Conservation (phyloP, 1,140 invertebrate genomes). For the Lepidurus packardi region DNA sequence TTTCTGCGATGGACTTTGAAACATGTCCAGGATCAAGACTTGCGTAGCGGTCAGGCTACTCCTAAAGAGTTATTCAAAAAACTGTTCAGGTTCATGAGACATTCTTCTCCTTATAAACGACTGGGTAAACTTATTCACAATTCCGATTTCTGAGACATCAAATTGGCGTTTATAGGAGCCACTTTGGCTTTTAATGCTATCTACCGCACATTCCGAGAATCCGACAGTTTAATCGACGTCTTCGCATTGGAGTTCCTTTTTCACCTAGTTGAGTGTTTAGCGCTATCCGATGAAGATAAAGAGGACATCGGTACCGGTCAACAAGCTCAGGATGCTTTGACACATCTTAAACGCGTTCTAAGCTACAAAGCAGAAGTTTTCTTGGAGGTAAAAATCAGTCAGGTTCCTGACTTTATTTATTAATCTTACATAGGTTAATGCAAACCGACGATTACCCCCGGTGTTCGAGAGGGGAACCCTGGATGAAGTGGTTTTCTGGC, state of each 20-base stretch:
- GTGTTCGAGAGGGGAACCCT: constrained; percentile 26
- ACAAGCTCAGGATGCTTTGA: constrained; percentile 15
- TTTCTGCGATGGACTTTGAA: constrained; percentile 29
- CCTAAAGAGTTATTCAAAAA: constrained; percentile 30
- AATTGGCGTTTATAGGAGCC: neutral
- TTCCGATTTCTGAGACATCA: neutral
- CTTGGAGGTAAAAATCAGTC: neutral
- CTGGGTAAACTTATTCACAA: neutral
- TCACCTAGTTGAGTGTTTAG: constrained; percentile 25
- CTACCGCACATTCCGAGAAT: constrained; percentile 29
- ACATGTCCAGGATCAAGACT: constrained; percentile 2
- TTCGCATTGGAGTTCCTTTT: constrained; percentile 29
- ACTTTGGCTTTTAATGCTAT: constrained; percentile 24
- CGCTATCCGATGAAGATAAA: constrained; percentile 25
- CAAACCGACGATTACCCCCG: constrained; percentile 10
- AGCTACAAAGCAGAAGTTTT: neutral
- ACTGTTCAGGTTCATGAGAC: constrained; percentile 23
- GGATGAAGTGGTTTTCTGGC: constrained; percentile 15
- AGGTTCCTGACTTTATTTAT: neutral
- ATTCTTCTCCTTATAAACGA: constrained; percentile 25
- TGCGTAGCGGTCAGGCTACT: constrained; percentile 2
- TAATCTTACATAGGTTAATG: neutral
- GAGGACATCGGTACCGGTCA: neutral
- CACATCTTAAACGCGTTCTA: constrained; percentile 25
- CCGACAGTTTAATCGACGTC: constrained; percentile 10